phyloP scores from a whole-genome alignment of 2,797 vertebrate species.

The Poeciliopsis infans region DNA sequence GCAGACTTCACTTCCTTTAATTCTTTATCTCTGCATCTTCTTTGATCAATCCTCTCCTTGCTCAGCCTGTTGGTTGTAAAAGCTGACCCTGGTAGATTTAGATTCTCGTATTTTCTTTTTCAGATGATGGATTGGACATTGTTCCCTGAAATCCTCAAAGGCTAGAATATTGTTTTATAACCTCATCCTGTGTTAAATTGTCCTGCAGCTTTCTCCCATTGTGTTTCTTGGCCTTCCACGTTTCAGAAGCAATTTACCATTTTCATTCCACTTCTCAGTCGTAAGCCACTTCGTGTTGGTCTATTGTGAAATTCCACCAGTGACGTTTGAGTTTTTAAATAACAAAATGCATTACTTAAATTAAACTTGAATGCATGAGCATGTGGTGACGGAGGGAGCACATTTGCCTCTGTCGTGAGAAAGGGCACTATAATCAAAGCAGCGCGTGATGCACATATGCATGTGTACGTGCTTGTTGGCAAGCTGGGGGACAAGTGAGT shows the following conservation, averaged over 20 bases:
- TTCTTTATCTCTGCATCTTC: neutral
- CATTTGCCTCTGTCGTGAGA: conserved; percentile 52
- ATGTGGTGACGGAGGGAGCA: conserved; percentile 53
- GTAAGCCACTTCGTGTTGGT: neutral
- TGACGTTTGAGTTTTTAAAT: neutral
- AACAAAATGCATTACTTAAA: neutral
- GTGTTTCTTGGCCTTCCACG: neutral
- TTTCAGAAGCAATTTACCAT: neutral
- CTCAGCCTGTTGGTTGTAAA: neutral
- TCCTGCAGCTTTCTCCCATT: neutral
- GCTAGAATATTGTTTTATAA: neutral
- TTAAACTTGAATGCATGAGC: conserved; percentile 24
- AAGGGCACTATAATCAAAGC: conserved; percentile 28
- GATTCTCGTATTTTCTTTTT: neutral
- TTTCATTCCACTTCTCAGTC: neutral
- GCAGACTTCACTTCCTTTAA: neutral
- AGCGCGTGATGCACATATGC: conserved; percentile 20
- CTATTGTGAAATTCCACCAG: neutral
- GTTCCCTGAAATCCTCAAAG: neutral
- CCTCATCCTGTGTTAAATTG: neutral
- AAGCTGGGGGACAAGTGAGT: conserved; percentile 47
- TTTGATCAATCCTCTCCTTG: neutral
- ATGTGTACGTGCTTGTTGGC: conserved; percentile 35
- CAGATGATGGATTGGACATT: neutral
- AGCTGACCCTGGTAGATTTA: neutral